Conservation (phyloP, 2,888 invertebrate genomes). For the Calliphora vomitoria region DNA sequence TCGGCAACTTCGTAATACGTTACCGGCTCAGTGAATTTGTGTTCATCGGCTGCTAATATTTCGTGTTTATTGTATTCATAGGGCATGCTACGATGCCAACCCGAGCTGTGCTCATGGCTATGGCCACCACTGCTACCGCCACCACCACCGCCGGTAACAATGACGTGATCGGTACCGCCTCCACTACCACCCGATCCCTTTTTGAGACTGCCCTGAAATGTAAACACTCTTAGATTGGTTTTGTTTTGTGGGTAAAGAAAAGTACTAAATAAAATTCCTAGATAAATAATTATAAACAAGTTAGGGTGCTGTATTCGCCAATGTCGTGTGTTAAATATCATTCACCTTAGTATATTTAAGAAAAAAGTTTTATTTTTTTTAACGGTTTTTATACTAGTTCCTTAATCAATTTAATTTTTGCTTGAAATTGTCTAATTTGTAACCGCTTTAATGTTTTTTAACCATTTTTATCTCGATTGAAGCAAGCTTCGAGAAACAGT, state of each 20-base stretch:
- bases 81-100: conserved; percentile 85
- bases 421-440: too few relatives aligned
- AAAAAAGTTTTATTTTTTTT: too few relatives aligned
- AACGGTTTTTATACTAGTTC: too few relatives aligned
- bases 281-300: too few relatives aligned
- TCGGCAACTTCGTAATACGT: conserved; percentile 48
- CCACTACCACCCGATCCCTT: conserved; percentile 86
- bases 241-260: not conserved
- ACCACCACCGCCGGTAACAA: conserved; percentile 82
- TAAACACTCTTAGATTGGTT: conserved; percentile 50
- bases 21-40: conserved; percentile 41
- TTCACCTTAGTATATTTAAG: too few relatives aligned
- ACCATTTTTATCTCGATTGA: too few relatives aligned
- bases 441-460: too few relatives aligned
- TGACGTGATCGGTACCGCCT: conserved; percentile 85
- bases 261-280: too few relatives aligned
- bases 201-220: conserved; percentile 87
- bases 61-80: conserved; percentile 59
- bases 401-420: too few relatives aligned
- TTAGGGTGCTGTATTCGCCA: too few relatives aligned
- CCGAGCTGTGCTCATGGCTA: conserved; percentile 79
- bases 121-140: conserved; percentile 76
- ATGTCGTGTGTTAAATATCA: too few relatives aligned
- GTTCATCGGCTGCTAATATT: conserved; percentile 2
- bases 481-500: too few relatives aligned